phyloP scores from a whole-genome alignment of 2,888 invertebrate genomes.

The Formica aserva region DNA sequence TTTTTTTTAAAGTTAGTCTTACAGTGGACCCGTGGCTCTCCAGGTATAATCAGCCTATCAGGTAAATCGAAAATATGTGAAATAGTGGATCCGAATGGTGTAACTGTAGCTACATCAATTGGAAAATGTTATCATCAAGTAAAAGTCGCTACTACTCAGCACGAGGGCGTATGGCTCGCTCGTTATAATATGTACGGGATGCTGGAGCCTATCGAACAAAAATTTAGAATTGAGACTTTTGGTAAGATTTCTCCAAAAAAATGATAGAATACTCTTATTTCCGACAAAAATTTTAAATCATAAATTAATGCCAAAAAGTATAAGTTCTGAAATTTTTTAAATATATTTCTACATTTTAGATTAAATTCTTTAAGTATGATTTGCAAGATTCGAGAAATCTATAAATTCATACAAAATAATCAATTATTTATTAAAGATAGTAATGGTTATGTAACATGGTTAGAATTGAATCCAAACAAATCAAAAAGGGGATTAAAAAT shows the following conservation, averaged over 20 bases:
- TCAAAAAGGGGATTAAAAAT: background rate
- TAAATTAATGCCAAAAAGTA: background rate
- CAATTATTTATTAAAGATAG: background rate
- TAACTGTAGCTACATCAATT: conserved; percentile 54
- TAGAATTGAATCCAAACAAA: background rate
- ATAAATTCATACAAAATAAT: background rate
- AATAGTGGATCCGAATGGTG: conserved; percentile 74
- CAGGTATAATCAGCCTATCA: background rate
- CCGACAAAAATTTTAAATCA: background rate
- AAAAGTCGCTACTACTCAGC: conserved; percentile 68
- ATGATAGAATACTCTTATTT: background rate
- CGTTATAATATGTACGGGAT: conserved; percentile 70
- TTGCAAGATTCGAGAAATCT: background rate
- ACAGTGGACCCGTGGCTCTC: background rate
- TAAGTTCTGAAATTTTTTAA: background rate
- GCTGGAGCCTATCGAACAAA: conserved; percentile 53
- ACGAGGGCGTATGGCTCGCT: conserved; percentile 78
- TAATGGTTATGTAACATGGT: background rate
- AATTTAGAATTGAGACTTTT: conserved; percentile 70
- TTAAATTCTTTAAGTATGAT: no score
- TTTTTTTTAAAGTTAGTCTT: conserved; percentile 4
- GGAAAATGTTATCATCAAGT: conserved; percentile 71
- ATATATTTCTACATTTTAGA: background rate
- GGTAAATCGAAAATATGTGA: conserved; percentile 65
- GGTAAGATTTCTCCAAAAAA: conserved; percentile 65